Percentiles rank a stretch among this genome's conserved stretches.
These are phyloP conservation scores for Tipula vernalis DNA, from an alignment of 2,888 invertebrate species.

Conservation along the genomic window DNA sequence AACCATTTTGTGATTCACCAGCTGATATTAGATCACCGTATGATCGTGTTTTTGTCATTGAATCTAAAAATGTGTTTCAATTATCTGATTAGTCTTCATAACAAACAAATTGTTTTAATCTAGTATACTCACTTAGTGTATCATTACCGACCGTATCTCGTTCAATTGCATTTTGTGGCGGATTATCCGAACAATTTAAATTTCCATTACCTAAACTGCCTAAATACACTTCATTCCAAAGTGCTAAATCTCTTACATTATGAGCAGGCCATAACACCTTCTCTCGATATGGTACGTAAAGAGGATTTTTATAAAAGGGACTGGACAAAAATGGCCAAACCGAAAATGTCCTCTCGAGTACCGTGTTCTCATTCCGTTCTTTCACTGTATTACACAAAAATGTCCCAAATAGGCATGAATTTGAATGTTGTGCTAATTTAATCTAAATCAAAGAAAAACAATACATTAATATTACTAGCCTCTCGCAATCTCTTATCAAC, in stretches of 20 bases:
- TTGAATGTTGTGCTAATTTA: conserved; percentile 88
- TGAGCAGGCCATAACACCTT: conserved; percentile 72
- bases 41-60: conserved; percentile 72
- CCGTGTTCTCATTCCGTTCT: conserved; percentile 53
- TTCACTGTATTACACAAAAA: conserved; percentile 82
- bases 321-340: conserved; percentile 80
- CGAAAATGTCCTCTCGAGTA: conserved; percentile 58
- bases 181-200: conserved; percentile 35
- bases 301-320: conserved; percentile 71
- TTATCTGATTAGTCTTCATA: neutral
- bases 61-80: conserved; percentile 26
- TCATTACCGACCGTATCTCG: conserved; percentile 23
- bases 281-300: conserved; percentile 49
- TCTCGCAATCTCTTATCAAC: neutral
- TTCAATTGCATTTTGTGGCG: conserved; percentile 21
- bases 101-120: neutral
- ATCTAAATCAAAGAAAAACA: conserved; percentile 45
- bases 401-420: conserved; percentile 93
- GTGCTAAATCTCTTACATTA: conserved; percentile 65
- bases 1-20: conserved; percentile 39
- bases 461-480: neutral
- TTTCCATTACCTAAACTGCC: conserved; percentile 41
- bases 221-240: conserved; percentile 80
- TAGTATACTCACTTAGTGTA: conserved; percentile 23
- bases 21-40: conserved; percentile 69